Percentiles rank a stretch among this genome's conserved stretches.
Conservation (phyloP, 2,888 invertebrate species). For the Podabrus alpinus region DNA sequence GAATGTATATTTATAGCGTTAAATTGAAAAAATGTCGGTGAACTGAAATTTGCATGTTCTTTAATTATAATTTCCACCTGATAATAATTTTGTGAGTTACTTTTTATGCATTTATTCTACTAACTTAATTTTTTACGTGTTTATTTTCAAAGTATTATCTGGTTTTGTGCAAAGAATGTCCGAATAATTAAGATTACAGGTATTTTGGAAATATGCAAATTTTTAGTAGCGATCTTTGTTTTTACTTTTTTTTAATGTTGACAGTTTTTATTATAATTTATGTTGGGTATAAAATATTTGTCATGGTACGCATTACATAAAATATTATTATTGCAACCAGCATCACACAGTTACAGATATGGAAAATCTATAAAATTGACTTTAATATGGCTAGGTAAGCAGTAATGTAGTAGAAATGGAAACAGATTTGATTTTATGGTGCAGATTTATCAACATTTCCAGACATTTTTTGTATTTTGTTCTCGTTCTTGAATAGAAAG, state of each 20-base stretch:
- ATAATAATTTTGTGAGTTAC: background rate
- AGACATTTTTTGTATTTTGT: background rate
- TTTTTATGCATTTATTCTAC: background rate
- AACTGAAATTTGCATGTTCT: background rate
- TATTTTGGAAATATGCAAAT: background rate
- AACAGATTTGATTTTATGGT: background rate
- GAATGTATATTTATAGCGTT: background rate
- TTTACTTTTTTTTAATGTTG: background rate
- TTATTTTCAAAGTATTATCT: background rate
- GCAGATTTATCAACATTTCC: background rate
- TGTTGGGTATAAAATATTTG: background rate
- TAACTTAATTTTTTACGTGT: constrained; percentile 5
- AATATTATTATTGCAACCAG: background rate
- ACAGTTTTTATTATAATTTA: constrained; percentile 3
- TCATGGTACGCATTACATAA: background rate
- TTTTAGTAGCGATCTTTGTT: background rate
- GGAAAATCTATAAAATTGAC: background rate
- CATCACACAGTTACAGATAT: background rate
- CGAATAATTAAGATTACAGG: background rate
- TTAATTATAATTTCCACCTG: background rate
- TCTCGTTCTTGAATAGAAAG: no score
- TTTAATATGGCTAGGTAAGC: background rate
- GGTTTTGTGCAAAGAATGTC: background rate
- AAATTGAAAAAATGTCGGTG: background rate
- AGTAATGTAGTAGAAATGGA: background rate